Percentiles rank a stretch among this genome's conserved stretches.
phyloP scores from a whole-genome alignment of 2,797 vertebrate genomes.

The Peromyscus eremicus region DNA sequence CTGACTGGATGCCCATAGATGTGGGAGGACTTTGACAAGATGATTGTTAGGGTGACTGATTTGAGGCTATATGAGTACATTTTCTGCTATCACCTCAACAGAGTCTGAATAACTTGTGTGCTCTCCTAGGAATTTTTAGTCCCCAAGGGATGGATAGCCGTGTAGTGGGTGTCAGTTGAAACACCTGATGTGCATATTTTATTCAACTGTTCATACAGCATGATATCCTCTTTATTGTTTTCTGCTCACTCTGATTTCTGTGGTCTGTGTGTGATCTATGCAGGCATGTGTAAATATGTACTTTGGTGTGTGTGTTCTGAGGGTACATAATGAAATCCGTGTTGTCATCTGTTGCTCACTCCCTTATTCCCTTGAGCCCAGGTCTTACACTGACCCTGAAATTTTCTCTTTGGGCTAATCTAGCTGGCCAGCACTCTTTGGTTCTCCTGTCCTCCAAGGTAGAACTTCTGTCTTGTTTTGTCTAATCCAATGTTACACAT shows the following conservation, averaged over 20 bases:
- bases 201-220: neutral
- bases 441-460: neutral
- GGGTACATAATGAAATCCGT: too few species aligned
- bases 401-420: neutral
- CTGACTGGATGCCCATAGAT: too few species aligned
- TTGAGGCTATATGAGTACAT: neutral
- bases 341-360: too few species aligned
- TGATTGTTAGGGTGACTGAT: neutral
- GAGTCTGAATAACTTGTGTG: neutral
- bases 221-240: neutral
- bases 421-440: neutral
- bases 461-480: neutral
- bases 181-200: neutral
- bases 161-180: neutral
- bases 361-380: neutral
- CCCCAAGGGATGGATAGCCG: neutral
- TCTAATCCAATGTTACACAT: neutral
- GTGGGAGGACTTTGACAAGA: neutral
- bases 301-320: too few species aligned
- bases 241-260: neutral
- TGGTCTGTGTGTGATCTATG: neutral
- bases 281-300: neutral
- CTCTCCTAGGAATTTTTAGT: neutral
- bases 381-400: neutral
- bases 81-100: neutral